Base-by-base conservation (phyloP, 2,888 invertebrate genomes). In the Tupiocoris notatus region DNA sequence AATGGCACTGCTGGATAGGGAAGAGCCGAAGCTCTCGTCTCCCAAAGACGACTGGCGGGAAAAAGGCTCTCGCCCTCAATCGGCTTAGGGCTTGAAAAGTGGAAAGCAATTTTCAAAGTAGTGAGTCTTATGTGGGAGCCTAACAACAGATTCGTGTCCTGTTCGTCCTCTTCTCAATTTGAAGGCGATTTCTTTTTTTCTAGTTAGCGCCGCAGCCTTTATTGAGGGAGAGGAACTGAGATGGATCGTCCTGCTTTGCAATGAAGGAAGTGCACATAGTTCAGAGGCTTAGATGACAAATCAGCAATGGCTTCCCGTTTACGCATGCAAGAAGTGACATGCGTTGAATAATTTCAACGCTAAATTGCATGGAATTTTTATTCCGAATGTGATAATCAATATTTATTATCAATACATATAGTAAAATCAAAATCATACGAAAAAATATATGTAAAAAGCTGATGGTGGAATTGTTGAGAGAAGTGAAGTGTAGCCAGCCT, bases 51-150 rank as follows among this genome's bases (percentile, higher is more conserved):
- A 12, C 39, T 12, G 39, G 39, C 3, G 39, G 39, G 39, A 12
- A 39, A 39, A 39, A 39, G 3, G 39, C 39, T 39, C 39, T 39
- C 12, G 39, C 39, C 39, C 39, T 39, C 39, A 39, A 39, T 22
- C 62, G 62, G 62, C 62, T 62, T 62, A 62, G 62, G 62, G 62
- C 16, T 22, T 62, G 62, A 62, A 62, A 62, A 62, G 62, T 62
- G 62, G 22, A 62, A 62, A 62, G 62, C 62, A 62, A 62, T 62
- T 62, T 62, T 62, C 62, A 62, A 62, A 62, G 62, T 62, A 62
- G 62, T 62, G 6, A 39, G 62, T 62, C 62, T 62, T 22, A 62
- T 62, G 12, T 62, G 62, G 20, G 20, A 62, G 20, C 62, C 39
- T 62, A 62, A 62, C 62, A 62, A 62, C 62, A 62, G 62, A 62